A percentile compares a stretch with the other conserved stretches of the same genome.
These are phyloP conservation scores for Stegostoma tigrinum DNA, from an alignment of 2,113 vertebrate species.

Conservation along the genomic window DNA sequence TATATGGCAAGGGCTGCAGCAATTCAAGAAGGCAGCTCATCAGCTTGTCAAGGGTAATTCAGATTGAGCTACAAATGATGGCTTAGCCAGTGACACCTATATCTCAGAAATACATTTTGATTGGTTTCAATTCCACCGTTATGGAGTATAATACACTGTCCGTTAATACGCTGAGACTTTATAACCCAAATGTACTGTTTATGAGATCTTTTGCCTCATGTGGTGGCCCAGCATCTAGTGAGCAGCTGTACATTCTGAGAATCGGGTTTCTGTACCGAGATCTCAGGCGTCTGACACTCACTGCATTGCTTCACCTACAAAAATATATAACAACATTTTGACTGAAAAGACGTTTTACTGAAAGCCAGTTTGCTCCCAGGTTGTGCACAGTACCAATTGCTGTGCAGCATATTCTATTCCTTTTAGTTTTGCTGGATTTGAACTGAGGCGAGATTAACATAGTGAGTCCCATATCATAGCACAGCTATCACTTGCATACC, in stretches of 20 bases:
- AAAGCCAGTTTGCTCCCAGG: neutral
- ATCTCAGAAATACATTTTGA: too few species aligned
- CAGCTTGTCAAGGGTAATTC: too few species aligned
- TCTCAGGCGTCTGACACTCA: neutral
- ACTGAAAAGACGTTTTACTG: neutral
- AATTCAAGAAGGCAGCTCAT: too few species aligned
- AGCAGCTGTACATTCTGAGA: neutral
- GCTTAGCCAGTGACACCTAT: too few species aligned
- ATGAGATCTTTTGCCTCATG: neutral
- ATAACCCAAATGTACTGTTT: neutral
- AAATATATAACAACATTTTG: neutral
- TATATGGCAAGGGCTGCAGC: too few species aligned
- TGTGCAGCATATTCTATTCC: neutral
- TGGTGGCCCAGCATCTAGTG: neutral
- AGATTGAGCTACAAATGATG: too few species aligned
- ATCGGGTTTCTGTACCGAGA: neutral
- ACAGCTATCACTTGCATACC: neutral
- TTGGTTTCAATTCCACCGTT: too few species aligned
- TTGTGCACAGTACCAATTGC: neutral
- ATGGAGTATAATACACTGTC: neutral
- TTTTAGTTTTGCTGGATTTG: neutral
- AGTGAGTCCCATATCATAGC: neutral
- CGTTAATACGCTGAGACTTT: neutral
- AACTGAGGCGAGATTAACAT: neutral
- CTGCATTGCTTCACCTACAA: neutral